Base-by-base conservation (phyloP, 2,888 invertebrate genomes). In the Merodon equestris region DNA sequence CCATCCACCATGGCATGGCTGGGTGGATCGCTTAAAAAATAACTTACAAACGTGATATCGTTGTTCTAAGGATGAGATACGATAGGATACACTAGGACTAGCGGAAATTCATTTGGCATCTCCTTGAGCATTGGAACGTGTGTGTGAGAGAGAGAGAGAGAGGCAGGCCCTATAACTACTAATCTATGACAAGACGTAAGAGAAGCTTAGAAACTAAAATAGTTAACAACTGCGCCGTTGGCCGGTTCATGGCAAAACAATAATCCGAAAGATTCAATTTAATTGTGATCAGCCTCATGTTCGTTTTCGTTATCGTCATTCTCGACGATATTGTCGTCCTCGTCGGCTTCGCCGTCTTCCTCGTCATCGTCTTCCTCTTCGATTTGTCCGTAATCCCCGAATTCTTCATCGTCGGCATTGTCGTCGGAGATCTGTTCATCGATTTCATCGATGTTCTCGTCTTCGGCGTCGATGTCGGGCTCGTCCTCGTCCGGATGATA, bases 331-430 rank as follows among this genome's bases (percentile, higher is more conserved):
- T 71, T 76, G 1, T 74, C 72, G 7, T 75, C 58, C 14, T 77
- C 75, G 27, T 72, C 79, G 42, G 72, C 63, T 9, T 82, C 81
- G 1, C 76, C 68, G 54, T 63, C 82, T 0, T 82, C 81, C 1
- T 84, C 83, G 0, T 75, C 83, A 0, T 56, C 71, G 4, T 79
- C 61, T 0, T 72, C 82, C 0, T 75, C 81, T 9, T 66, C 68
- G n/a, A 27, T 45, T 17, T 68, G 61, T 10, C 15, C 64, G 27
- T 19, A 54, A 13, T 66, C 61, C 9, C 70, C 63, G 40, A 15
- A 67, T 58, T 81, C 76, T 34, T 77, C 73, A 1, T 61, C 58
- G 9, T 19, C 70, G 2, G 53, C 56, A 13, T 73, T 66, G 1
- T 67, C 66, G 34, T 76, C 66, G 0, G 45, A 64, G 0, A 51